These are phyloP conservation scores for Rhagophthalmus giganteus DNA, from an alignment of 2,888 invertebrate species.

Conservation along the genomic window DNA sequence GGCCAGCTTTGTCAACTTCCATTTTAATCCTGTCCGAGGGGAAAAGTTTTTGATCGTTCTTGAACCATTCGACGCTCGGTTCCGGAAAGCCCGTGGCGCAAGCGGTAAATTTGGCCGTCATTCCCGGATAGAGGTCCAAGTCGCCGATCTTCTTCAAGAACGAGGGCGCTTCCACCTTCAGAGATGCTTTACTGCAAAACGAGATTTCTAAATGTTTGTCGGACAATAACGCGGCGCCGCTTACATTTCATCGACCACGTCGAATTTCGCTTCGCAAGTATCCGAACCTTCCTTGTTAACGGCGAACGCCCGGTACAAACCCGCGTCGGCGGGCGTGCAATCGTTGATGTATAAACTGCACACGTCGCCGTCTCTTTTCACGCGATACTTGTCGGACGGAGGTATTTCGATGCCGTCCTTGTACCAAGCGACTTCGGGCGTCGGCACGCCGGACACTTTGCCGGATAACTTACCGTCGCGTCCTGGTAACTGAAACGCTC, in stretches of 20 bases:
- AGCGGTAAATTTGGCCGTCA: constrained; percentile 92
- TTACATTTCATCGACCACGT: constrained; percentile 83
- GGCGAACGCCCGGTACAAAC: constrained; percentile 76
- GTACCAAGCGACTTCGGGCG: constrained; percentile 86
- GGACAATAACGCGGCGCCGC: too few relatives aligned
- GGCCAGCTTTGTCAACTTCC: constrained; percentile 80
- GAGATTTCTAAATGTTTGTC: background rate
- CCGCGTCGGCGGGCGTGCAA: constrained; percentile 69
- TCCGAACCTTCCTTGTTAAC: constrained; percentile 80
- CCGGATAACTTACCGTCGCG: constrained; percentile 83
- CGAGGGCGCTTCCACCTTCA: constrained; percentile 79
- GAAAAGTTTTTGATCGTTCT: constrained; percentile 76
- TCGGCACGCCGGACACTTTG: constrained; percentile 77
- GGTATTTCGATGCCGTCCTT: constrained; percentile 76
- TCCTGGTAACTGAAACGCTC: constrained; percentile 64
- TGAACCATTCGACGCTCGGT: constrained; percentile 86
- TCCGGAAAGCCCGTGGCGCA: constrained; percentile 86
- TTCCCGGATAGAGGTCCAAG: constrained; percentile 82
- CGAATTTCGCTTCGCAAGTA: constrained; percentile 71
- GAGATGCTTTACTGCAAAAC: constrained; percentile 65
- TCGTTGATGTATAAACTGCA: constrained; percentile 75
- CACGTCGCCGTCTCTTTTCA: constrained; percentile 78
- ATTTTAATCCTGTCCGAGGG: constrained; percentile 81
- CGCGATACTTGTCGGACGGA: constrained; percentile 71
- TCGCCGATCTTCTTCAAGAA: constrained; percentile 90